These are phyloP conservation scores for Drosophila mercatorum DNA, from an alignment of 2,888 invertebrate species.

Conservation along the genomic window DNA sequence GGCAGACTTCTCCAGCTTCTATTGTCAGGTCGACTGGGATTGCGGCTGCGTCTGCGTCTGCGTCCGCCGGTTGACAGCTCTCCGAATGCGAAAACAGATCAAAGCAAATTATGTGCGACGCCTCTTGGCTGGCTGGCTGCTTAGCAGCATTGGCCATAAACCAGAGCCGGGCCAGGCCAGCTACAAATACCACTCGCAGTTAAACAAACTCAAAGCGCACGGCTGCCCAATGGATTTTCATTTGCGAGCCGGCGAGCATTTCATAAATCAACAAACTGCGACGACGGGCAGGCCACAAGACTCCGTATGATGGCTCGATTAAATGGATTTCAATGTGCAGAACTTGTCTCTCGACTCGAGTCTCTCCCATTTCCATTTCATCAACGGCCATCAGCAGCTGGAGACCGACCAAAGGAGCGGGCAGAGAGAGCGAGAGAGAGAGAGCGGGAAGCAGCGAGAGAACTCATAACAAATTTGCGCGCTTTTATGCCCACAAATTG, in stretches of 20 bases:
- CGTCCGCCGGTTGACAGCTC: slow-evolving; percentile 64
- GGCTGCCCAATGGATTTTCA: slow-evolving; percentile 68
- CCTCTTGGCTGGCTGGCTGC: slow-evolving; percentile 63
- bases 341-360: slow-evolving; percentile 41
- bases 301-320: slow-evolving; percentile 74
- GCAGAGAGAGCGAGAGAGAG: no score
- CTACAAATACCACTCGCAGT: slow-evolving; percentile 22
- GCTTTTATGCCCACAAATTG: slow-evolving; percentile 80
- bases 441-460: neutral
- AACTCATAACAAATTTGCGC: slow-evolving; percentile 78
- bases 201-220: slow-evolving; percentile 43
- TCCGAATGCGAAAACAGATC: slow-evolving; percentile 79
- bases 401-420: neutral
- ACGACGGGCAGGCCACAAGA: slow-evolving; percentile 18
- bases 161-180: slow-evolving; percentile 33
- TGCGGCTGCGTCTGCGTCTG: neutral
- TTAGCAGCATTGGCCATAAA: slow-evolving; percentile 30
- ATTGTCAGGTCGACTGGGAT: slow-evolving; percentile 43
- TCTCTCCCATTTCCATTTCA: slow-evolving; percentile 73
- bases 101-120: slow-evolving; percentile 81
- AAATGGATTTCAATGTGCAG: slow-evolving; percentile 74
- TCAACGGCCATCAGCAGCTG: slow-evolving; percentile 57
- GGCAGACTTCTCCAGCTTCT: slow-evolving; percentile 25
- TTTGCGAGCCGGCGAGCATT: slow-evolving; percentile 71
- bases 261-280: slow-evolving; percentile 77